Evolutionary conservation across 2,113 vertebrate genomes (phyloP).

Genomic region (Chroicocephalus ridibundus): DNA sequence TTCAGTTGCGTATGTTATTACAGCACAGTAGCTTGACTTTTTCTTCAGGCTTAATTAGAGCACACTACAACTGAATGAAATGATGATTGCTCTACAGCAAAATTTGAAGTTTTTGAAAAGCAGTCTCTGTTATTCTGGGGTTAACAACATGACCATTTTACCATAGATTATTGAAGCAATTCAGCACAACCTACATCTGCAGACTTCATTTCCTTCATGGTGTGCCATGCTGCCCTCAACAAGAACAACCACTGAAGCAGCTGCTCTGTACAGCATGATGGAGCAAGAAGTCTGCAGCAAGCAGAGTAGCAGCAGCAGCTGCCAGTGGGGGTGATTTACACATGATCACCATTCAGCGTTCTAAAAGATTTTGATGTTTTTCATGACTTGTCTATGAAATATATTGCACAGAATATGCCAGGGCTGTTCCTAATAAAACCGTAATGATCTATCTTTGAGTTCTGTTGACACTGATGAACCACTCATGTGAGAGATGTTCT

Average conservation of each 20-base stretch:
- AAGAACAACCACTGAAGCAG: conserved; percentile 64
- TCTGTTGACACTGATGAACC: background rate
- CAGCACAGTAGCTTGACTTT: conserved; percentile 36
- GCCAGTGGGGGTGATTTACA: conserved; percentile 55
- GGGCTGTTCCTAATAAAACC: background rate
- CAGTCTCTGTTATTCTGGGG: conserved; percentile 11
- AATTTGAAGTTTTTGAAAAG: conserved; percentile 20
- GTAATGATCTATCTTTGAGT: background rate
- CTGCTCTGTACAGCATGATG: conserved; percentile 60
- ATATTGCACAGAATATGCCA: conserved; percentile 6
- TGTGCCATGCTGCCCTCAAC: conserved; percentile 61
- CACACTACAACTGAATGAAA: background rate
- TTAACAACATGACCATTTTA: conserved; percentile 38
- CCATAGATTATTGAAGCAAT: conserved; percentile 52
- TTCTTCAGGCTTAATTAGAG: conserved; percentile 60
- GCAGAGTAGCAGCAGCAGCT: conserved; percentile 54
- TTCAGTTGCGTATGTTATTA: conserved; percentile 43
- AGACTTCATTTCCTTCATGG: conserved; percentile 63
- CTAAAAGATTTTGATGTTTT: conserved; percentile 44
- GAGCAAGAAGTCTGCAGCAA: conserved; percentile 60
- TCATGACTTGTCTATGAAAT: conserved; percentile 1
- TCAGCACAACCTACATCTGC: conserved; percentile 46
- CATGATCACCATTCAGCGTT: conserved; percentile 26
- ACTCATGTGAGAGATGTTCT: background rate
- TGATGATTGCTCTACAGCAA: conserved; percentile 17